A percentile compares a stretch with the other conserved stretches of the same genome.
Conservation (phyloP, 1,140 invertebrate genomes). For the Steinernema feltiae region DNA sequence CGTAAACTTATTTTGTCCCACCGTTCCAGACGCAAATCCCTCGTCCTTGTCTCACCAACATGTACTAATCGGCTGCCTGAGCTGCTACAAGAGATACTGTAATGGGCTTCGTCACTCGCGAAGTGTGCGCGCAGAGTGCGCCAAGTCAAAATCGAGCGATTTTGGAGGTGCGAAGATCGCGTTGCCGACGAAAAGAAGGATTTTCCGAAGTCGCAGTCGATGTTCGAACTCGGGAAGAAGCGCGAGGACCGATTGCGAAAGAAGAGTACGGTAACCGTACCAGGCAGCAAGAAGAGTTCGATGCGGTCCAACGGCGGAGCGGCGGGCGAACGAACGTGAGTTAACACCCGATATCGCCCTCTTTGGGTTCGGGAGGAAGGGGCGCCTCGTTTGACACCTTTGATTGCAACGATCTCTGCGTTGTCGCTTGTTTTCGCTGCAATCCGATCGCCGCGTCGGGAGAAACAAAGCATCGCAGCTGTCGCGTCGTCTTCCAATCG, state of each 20-base stretch:
- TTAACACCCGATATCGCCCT: background rate
- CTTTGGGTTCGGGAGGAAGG: background rate
- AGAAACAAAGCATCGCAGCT: background rate
- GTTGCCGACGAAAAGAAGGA: background rate
- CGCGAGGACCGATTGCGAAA: background rate
- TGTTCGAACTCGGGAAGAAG: background rate
- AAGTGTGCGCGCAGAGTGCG: background rate
- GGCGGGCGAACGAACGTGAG: background rate
- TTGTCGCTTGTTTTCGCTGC: slow-evolving; percentile 7
- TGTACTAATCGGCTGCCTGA: background rate
- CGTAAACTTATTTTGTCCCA: no score
- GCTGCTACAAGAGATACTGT: background rate
- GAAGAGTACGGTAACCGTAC: background rate
- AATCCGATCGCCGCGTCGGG: background rate
- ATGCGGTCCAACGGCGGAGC: background rate
- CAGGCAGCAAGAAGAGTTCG: background rate
- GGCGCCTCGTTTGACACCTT: background rate
- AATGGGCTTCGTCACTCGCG: background rate
- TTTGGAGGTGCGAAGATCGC: background rate
- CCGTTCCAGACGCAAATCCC: background rate
- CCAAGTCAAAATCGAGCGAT: background rate
- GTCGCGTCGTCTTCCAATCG: background rate
- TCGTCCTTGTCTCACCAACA: background rate
- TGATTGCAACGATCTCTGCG: background rate
- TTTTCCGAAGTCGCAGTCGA: slow-evolving; percentile 4